Percentiles rank a stretch among this genome's conserved stretches.
phyloP scores from a whole-genome alignment of 2,888 invertebrate species.

The Pterostichus madidus region DNA sequence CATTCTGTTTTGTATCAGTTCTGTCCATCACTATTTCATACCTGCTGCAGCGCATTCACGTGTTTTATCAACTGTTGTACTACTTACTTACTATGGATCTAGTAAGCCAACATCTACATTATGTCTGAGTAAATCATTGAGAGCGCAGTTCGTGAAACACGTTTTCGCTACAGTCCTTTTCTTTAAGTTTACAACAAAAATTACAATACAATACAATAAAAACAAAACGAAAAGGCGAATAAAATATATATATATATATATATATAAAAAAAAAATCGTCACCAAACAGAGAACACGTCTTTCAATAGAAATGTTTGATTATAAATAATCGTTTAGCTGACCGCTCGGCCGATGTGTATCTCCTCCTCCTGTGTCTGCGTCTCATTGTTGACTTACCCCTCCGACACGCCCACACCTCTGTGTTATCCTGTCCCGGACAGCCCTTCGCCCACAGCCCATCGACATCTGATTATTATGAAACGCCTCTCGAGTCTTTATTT shows the following conservation, averaged over 20 bases:
- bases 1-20: conserved; percentile 66
- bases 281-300: conserved; percentile 67
- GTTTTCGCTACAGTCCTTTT: conserved; percentile 58
- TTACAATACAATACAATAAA: conserved; percentile 67
- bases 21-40: conserved; percentile 66
- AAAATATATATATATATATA: conserved; percentile 30
- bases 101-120: not conserved
- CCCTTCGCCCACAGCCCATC: conserved; percentile 69
- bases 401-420: conserved; percentile 75
- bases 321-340: conserved; percentile 71
- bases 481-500: conserved; percentile 56
- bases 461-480: conserved; percentile 73
- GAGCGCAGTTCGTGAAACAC: conserved; percentile 53
- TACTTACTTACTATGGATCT: not conserved
- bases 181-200: conserved; percentile 65
- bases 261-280: conserved; percentile 48
- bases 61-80: conserved; percentile 41
- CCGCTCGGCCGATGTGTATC: conserved; percentile 76
- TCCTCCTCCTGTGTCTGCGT: conserved; percentile 88
- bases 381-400: conserved; percentile 83
- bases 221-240: conserved; percentile 56
- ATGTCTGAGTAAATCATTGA: conserved; percentile 28
- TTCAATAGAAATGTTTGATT: conserved; percentile 71
- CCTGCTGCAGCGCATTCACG: conserved; percentile 37
- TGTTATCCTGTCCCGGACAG: conserved; percentile 74